These are phyloP conservation scores for Ptilodon capucinus DNA, from an alignment of 2,888 invertebrate species.

Conservation along the genomic window DNA sequence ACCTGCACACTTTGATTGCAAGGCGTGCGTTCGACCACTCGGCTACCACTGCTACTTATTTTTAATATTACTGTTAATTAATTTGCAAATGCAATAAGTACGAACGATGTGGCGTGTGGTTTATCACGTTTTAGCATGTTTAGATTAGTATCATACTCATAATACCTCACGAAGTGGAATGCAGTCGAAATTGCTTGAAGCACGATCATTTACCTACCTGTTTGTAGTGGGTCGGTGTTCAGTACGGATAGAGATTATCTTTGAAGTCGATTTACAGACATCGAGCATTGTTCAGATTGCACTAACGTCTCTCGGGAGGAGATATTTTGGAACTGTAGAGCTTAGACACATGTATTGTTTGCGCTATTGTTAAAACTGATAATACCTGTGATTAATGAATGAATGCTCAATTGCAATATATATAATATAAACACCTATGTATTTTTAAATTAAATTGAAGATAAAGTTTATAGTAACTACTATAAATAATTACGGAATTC, in stretches of 20 bases:
- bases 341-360: background rate
- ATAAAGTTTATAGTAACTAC: too few species aligned
- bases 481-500: too few species aligned
- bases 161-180: constrained; percentile 19
- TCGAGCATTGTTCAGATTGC: constrained; percentile 13
- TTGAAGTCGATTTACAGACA: constrained; percentile 17
- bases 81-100: too few species aligned
- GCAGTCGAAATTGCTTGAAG: constrained; percentile 38
- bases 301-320: constrained; percentile 14
- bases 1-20: too few species aligned
- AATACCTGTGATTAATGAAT: too few species aligned
- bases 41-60: too few species aligned
- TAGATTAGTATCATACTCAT: constrained; percentile 46
- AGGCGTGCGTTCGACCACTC: too few species aligned
- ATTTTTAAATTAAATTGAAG: too few species aligned
- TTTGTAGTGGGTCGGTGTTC: constrained; percentile 10
- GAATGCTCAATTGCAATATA: too few species aligned
- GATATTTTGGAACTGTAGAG: constrained; percentile 13
- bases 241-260: constrained; percentile 20
- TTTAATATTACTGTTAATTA: background rate
- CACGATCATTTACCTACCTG: constrained; percentile 17
- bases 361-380: background rate
- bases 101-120: background rate
- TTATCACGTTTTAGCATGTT: constrained; percentile 40
- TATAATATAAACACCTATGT: too few species aligned